Base-by-base conservation (phyloP, 2,113 vertebrate genomes). In the Pollimyrus isidori region DNA sequence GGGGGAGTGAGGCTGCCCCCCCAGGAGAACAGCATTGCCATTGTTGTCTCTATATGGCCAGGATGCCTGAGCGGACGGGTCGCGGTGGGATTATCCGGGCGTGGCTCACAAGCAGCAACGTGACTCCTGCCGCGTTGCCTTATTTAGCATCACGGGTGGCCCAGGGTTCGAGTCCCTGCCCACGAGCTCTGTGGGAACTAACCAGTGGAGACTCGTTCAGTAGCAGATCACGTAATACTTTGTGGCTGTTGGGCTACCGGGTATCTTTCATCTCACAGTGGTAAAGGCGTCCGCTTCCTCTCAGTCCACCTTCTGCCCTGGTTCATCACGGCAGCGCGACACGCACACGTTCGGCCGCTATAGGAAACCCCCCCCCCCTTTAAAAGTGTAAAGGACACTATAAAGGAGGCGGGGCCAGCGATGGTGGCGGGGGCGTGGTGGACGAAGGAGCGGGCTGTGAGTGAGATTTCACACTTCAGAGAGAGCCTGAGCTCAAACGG, bases 21-120 rank as follows among this genome's bases (percentile, higher is more conserved):
- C 89, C 84, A 89, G 88, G 86, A 91, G 91, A 94, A 95, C 94
- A 95, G 92, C 91, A 92, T 94, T 93, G 76, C 95, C 94, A 93
- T 95, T 95, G 94, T 96, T 94, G 90, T 89, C 90, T 88, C 89
- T 90, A 87, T 88, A 50, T 87, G 89, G 88, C 90, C 58, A 90
- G 87, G 92, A 93, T 93, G 91, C 88, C 92, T 94, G 91, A 93
- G 89, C 91, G 69, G 73, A 87, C 3, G 48, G 87, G 92, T 92
- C 76, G 45, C 42, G 13, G 21, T 13, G 30, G 52, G 80, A 39
- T 49, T 35, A 10, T 17, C n/a, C 15, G 26, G 62, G n/a, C 2
- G 45, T 9, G 80, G 21, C 52, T 82, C 42, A 13, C 0, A 7
- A 30, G 42, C 39, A 21, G n/a, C 52, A 58, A 6, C n/a, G 17